phyloP scores from a whole-genome alignment of 1,140 invertebrate genomes.

The Diachasma alloeum region DNA sequence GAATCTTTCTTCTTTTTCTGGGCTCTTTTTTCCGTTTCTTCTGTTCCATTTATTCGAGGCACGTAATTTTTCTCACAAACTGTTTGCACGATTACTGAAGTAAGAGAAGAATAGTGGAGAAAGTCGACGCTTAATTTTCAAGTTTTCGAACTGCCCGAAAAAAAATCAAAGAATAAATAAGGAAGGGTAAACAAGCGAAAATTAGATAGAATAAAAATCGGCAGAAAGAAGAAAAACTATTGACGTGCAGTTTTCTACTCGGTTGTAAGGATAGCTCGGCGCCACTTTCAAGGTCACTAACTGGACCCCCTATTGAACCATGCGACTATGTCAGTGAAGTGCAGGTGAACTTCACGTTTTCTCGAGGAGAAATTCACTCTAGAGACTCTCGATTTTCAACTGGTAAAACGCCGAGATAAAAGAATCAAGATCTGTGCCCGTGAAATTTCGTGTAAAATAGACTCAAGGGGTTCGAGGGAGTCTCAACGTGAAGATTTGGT shows the following conservation, averaged over 20 bases:
- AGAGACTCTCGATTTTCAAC: background rate
- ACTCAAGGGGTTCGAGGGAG: background rate
- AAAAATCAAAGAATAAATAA: background rate
- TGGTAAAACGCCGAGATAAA: background rate
- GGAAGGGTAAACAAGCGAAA: background rate
- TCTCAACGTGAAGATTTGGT: background rate
- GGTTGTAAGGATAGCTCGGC: background rate
- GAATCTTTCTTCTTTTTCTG: background rate
- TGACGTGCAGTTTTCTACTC: background rate
- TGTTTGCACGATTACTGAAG: conserved; percentile 5
- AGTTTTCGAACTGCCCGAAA: background rate
- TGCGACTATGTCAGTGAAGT: background rate
- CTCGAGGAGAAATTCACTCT: background rate
- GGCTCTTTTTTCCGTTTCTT: background rate
- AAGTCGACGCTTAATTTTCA: conserved; percentile 3
- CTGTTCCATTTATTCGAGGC: background rate
- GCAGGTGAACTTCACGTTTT: background rate
- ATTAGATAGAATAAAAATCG: background rate
- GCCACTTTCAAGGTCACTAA: background rate
- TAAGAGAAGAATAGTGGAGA: background rate
- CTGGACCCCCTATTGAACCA: background rate
- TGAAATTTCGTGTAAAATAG: background rate
- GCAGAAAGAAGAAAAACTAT: background rate
- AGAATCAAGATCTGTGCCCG: background rate
- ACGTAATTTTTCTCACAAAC: conserved; percentile 13